Conservation (phyloP, 2,113 vertebrate species). For the Ailuropoda melanoleuca region DNA sequence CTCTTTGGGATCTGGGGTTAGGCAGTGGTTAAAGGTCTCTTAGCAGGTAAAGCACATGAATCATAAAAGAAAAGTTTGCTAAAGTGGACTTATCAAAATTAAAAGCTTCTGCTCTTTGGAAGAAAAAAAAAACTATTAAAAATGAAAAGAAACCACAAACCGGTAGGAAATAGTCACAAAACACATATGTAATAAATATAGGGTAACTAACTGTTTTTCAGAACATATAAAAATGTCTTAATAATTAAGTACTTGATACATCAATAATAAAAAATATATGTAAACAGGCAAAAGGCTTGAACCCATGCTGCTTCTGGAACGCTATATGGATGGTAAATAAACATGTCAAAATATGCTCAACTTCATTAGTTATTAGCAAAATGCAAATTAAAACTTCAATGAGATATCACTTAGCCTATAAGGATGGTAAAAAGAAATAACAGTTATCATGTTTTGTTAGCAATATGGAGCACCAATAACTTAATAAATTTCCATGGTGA, state of each 20-base stretch:
- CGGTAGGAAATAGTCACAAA: neutral
- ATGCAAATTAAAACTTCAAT: neutral
- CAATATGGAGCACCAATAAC: neutral
- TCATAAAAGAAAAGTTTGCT: neutral
- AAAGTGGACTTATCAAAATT: neutral
- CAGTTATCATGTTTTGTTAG: neutral
- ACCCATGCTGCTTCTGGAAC: neutral
- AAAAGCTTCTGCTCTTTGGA: neutral
- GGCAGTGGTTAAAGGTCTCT: neutral
- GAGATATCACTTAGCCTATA: neutral
- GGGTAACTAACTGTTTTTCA: neutral
- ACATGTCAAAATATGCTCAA: neutral
- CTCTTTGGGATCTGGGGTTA: neutral
- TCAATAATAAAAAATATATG: slow-evolving; percentile 2
- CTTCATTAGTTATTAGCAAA: neutral
- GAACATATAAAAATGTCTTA: neutral
- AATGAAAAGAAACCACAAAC: neutral
- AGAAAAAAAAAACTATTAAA: neutral
- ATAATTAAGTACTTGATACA: neutral
- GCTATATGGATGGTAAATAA: neutral
- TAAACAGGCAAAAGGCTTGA: neutral
- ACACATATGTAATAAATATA: neutral
- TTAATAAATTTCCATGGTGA: neutral
- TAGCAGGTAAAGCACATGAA: neutral
- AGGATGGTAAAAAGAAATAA: neutral